Evolutionary conservation across 1,140 invertebrate species (phyloP), one percentile per base, ranked within the genome.

Genomic region (Procambarus clarkii): DNA sequence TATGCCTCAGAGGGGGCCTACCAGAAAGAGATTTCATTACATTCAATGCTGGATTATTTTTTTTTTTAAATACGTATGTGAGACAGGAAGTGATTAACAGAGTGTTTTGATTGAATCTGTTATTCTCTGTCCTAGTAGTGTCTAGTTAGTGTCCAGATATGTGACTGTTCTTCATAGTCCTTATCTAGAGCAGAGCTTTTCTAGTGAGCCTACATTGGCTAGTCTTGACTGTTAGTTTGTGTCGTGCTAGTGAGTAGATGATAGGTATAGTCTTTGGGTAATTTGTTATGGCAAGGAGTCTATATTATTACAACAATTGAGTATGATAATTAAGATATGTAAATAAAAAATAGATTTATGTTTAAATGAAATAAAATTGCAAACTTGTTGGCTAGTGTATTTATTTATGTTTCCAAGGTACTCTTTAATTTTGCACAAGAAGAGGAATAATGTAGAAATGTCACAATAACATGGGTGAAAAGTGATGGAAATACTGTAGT

Each of bases 241-340:
- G 88, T 90, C 78, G 88, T 90, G 88, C 82, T 90, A 90, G 88
- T 90, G 88, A 77, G 81, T 90, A 90, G 88, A 77, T 83, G 80
- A 90, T 90, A 90, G 88, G n/a, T n/a, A 77, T 90, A 90, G 88
- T 90, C 81, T 90, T 90, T 90, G 88, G 88, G 88, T 90, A 90
- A 90, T 90, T 90, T 90, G 88, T 90, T 90, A 90, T 90, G 88
- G 88, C 88, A 90, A 90, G 88, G 88, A 90, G 88, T 90, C 88
- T 90, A 90, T 90, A 90, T 90, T 90, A 90, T 90, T 90, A 90
- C 88, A 90, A 58, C 88, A 90, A 84, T 54, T 84, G 81, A 90
- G 82, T 84, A 84, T 80, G 86, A 86, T 88, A 88, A 88, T 58
- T 69, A 69, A 74, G 60, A 80, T 77, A 80, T 80, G 58, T 80